These are phyloP conservation scores for Argopecten irradians DNA, from an alignment of 1,140 invertebrate genomes.

Conservation along the genomic window DNA sequence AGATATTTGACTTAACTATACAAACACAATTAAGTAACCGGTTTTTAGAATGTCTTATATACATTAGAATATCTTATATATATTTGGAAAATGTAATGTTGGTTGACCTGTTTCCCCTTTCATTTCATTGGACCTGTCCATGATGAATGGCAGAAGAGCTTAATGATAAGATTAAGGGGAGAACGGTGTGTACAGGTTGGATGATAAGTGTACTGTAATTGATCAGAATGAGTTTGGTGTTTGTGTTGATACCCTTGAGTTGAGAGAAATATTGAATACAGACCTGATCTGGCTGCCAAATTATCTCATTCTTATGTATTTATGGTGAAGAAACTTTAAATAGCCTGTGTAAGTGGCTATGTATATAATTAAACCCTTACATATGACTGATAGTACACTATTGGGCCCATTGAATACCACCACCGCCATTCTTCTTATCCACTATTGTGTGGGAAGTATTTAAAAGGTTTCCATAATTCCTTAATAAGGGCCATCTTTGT, in stretches of 20 bases:
- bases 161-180: not conserved
- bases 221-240: conserved; percentile 6
- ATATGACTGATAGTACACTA: not conserved
- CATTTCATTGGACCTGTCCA: not conserved
- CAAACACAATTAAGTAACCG: too few species aligned
- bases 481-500: not conserved
- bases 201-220: not conserved
- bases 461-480: not conserved
- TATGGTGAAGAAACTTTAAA: not conserved
- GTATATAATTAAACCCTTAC: conserved; percentile 10
- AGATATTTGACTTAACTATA: not conserved
- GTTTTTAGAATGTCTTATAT: too few species aligned
- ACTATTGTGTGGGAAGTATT: not conserved
- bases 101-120: not conserved
- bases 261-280: not conserved
- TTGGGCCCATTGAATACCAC: not conserved
- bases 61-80: too few species aligned
- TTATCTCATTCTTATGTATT: conserved; percentile 17
- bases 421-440: not conserved
- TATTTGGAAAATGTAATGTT: not conserved
- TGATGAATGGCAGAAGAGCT: not conserved
- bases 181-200: not conserved
- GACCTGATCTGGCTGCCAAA: not conserved
- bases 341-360: not conserved
- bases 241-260: not conserved